Evolutionary conservation across 2,797 vertebrate genomes (phyloP).

Genomic region (Clarias laeviceps): DNA sequence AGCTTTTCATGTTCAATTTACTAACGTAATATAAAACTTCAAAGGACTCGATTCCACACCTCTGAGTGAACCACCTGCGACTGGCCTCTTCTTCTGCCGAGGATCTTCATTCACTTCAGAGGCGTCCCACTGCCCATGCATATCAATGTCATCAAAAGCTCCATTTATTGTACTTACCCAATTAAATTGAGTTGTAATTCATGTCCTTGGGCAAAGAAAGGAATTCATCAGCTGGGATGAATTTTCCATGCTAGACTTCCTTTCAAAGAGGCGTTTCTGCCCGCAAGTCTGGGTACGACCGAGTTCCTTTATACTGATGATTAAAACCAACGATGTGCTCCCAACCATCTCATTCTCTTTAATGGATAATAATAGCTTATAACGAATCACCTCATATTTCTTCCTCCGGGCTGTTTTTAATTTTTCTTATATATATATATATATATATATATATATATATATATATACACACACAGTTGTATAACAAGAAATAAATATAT

Average conservation of each 20-base stretch:
- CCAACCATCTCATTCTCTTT: conserved; percentile 34
- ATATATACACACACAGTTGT: no score
- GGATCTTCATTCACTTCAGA: conserved; percentile 82
- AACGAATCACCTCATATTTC: conserved; percentile 16
- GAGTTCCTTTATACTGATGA: conserved; percentile 21
- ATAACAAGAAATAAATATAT: no score
- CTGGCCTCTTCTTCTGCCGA: conserved; percentile 74
- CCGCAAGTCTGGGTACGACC: neutral
- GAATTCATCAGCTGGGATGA: conserved; percentile 64
- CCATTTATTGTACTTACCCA: conserved; percentile 73
- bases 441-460: no score
- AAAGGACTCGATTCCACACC: conserved; percentile 73
- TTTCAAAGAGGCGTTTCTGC: conserved; percentile 45
- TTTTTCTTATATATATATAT: neutral
- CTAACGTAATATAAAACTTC: conserved; percentile 59
- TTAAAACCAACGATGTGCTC: conserved; percentile 35
- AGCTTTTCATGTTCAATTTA: conserved; percentile 63
- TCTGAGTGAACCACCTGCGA: conserved; percentile 81
- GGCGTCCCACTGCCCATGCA: conserved; percentile 78
- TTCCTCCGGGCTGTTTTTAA: neutral
- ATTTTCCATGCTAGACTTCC: conserved; percentile 59
- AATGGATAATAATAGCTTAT: conserved; percentile 41
- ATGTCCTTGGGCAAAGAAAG: conserved; percentile 67
- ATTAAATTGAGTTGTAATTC: conserved; percentile 65
- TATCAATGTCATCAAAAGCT: conserved; percentile 71